Evolutionary conservation across 2,113 vertebrate species (phyloP), one percentile per base, ranked within the genome.

Genomic region (Tiliqua scincoides): DNA sequence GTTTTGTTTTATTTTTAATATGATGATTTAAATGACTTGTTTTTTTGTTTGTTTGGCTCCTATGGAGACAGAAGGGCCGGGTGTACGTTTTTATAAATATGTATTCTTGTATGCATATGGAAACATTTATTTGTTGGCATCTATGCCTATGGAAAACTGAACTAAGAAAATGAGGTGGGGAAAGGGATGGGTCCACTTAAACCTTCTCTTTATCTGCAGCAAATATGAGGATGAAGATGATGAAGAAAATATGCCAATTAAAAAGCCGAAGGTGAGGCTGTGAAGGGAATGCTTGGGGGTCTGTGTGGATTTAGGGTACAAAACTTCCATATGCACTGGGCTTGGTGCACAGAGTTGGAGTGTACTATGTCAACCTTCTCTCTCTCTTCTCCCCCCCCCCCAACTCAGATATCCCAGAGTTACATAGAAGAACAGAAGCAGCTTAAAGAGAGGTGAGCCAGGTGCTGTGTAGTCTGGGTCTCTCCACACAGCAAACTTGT

Each of bases 221-320:
- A 99, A 98, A 96, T 99, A 97, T 48, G 96, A 97, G 4, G 97
- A 98, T 12, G 98, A 98, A 12, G 97, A 97, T 2, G 93, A 96
- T 0, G 97, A 96, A 17, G 97, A 97, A 0, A 95, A 94, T 8
- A 95, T 95, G 79, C 94, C 90, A 2, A 74, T 85, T 6, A 63
- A 94, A 12, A 72, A 40, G 9, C 83, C 89, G 88, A 87, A 93
- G 87, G 92, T 93, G 68, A 14, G 52, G 75, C 77, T 43, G 15
- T 14, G 63, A 14, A 61, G 18, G 2, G 61, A 35, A 40, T 18
- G 25, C 43, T 35, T 3, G 6, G 10, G 48, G 27, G 30, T 32
- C 32, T 82, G n/a, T 6, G 17, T 67, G 77, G 57, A 62, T 43
- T 27, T 15, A 40, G 61, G 40, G 77, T 6, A 25, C 37, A 9